A percentile compares a stretch with the other conserved stretches of the same genome.
These are phyloP conservation scores for Girardinus metallicus DNA, from an alignment of 2,797 vertebrate genomes.

Conservation along the genomic window DNA sequence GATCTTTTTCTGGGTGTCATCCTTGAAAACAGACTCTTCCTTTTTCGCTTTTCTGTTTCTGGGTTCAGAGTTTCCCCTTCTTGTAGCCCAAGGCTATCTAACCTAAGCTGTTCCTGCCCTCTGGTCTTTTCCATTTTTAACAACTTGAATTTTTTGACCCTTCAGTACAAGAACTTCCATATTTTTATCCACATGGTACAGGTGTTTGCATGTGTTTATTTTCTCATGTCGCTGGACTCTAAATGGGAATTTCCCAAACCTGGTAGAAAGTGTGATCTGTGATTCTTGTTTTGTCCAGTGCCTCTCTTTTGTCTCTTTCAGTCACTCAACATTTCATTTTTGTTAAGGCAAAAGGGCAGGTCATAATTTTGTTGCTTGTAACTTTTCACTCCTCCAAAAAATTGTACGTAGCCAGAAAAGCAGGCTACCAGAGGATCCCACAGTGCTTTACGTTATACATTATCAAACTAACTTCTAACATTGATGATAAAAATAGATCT, in stretches of 20 bases:
- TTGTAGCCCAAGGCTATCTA: constrained; percentile 51
- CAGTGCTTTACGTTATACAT: too few relatives aligned
- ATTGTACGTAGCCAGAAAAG: neutral
- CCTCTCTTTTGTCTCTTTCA: neutral
- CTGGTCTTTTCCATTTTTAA: constrained; percentile 40
- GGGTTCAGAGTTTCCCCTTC: constrained; percentile 27
- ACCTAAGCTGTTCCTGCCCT: constrained; percentile 28
- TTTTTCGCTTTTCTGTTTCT: constrained; percentile 33
- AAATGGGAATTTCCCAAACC: constrained; percentile 13
- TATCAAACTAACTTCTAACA: too few relatives aligned
- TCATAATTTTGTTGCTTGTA: neutral
- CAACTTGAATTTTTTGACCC: constrained; percentile 43
- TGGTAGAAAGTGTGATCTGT: constrained; percentile 9
- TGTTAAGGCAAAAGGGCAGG: neutral
- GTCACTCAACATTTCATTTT: neutral
- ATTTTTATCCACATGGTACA: neutral
- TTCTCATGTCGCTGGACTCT: constrained; percentile 7
- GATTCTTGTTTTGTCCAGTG: neutral
- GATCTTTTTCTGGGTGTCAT: constrained; percentile 28
- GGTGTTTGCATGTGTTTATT: neutral
- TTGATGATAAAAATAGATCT: neutral
- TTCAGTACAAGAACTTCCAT: constrained; percentile 3
- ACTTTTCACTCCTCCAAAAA: neutral
- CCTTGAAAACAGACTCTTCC: constrained; percentile 20
- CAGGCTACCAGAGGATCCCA: neutral